Base-by-base conservation (phyloP, 1,140 invertebrate species). In the Plodia interpunctella region DNA sequence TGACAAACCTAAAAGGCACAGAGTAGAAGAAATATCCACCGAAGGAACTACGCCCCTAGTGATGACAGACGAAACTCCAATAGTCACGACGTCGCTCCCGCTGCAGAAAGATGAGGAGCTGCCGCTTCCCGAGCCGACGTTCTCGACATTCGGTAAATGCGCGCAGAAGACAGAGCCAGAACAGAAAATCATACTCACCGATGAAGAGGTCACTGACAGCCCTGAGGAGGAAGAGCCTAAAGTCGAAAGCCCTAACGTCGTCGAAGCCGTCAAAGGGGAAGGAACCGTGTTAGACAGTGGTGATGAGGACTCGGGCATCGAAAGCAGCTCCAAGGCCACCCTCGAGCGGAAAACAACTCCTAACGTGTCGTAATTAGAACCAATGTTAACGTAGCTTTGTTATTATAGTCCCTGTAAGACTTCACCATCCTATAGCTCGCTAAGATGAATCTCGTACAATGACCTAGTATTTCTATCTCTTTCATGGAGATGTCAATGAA, bases 241-340 rank as follows among this genome's bases (percentile, higher is more conserved):
- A 25, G 75, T 75, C 28, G 74, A 74, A 17, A 70, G 62, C 59
- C 62, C 67, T 0, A 70, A 61, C 44, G 69, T 71, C 5, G 71
- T 69, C 35, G 87, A 90, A 62, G 75, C 86, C 2, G 90, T 90
- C 17, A 90, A 90, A 60, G 91, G 91, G 0, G 91, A 92, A 72
- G 92, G 91, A 2, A 92, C 90, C 38, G 80, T 92, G 19, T 68
- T 92, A 11, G 92, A 92, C 71, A 92, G 91, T 65, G 92, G 91
- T 0, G 91, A 92, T 65, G 91, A 92, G 62, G 91, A 92, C 66
- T 92, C 91, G 25, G 91, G 92, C 2, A 92, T 92, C 20, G 92
- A 92, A 69, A 92, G 91, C 59, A 91, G 91, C 71, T 85, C 90
- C 18, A 90, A 90, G 57, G 83, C 87, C 0, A 91, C 91, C 0